Percentiles rank a stretch among this genome's conserved stretches.
These are phyloP conservation scores for Sclerurus mexicanus DNA, from an alignment of 2,113 vertebrate species.

Conservation along the genomic window DNA sequence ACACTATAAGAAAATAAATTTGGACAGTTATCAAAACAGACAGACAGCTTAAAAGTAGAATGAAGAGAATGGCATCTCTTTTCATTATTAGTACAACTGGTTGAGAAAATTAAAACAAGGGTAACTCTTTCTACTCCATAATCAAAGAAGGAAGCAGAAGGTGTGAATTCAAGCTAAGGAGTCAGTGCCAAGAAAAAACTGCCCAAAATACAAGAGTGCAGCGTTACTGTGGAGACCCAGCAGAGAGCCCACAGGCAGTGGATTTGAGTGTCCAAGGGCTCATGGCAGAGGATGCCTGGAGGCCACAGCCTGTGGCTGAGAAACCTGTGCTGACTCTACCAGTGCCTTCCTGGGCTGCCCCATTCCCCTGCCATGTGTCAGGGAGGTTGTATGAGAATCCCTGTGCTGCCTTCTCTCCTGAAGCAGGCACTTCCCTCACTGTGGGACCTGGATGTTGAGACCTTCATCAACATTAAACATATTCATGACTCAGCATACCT, in stretches of 20 bases:
- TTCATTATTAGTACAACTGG: not conserved
- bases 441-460: not conserved
- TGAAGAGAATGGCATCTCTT: not conserved
- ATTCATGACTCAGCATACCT: not conserved
- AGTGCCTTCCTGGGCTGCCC: not conserved
- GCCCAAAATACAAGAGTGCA: not conserved
- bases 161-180: not conserved
- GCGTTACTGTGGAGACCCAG: too few species aligned
- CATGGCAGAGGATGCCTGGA: not conserved
- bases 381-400: not conserved
- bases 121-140: not conserved
- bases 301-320: not conserved
- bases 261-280: too few species aligned
- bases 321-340: too few species aligned
- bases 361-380: too few species aligned
- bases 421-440: not conserved
- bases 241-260: accelerated
- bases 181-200: not conserved
- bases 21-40: not conserved
- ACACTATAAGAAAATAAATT: not conserved
- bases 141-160: not conserved
- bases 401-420: not conserved
- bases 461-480: not conserved
- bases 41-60: not conserved
- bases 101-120: not conserved